A percentile compares a stretch with the other conserved stretches of the same genome.
Evolutionary conservation across 2,797 vertebrate genomes (phyloP).

Genomic region (Tenualosa thibaudeaui): DNA sequence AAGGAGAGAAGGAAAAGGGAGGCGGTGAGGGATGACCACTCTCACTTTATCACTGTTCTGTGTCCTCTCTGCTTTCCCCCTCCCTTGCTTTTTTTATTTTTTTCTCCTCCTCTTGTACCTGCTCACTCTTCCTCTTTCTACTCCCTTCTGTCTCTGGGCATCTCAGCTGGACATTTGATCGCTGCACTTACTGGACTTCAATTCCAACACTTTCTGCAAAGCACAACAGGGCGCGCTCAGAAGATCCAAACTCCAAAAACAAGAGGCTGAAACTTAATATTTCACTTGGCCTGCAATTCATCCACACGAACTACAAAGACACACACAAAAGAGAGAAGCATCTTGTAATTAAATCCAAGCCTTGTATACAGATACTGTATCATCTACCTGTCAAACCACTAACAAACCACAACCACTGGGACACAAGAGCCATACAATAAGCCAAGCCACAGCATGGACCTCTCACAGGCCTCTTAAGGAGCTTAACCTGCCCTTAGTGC

Average conservation of each 20-base stretch:
- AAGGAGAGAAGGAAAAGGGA: neutral
- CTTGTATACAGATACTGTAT: conserved; percentile 12
- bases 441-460: neutral
- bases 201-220: neutral
- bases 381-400: conserved; percentile 24
- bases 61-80: conserved; percentile 18
- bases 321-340: neutral
- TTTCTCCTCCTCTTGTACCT: neutral
- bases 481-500: neutral
- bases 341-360: neutral
- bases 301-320: neutral
- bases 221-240: neutral
- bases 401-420: conserved; percentile 17
- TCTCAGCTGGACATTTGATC: neutral
- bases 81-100: neutral
- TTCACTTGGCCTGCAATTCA: neutral
- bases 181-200: neutral
- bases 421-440: neutral
- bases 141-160: neutral
- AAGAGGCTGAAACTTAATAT: neutral
- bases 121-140: neutral
- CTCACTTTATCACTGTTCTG: conserved; percentile 82
- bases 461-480: neutral
- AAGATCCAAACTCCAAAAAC: neutral
- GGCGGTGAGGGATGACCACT: conserved; percentile 62